phyloP scores from a whole-genome alignment of 2,888 invertebrate species.

The Cheilosia pagana region DNA sequence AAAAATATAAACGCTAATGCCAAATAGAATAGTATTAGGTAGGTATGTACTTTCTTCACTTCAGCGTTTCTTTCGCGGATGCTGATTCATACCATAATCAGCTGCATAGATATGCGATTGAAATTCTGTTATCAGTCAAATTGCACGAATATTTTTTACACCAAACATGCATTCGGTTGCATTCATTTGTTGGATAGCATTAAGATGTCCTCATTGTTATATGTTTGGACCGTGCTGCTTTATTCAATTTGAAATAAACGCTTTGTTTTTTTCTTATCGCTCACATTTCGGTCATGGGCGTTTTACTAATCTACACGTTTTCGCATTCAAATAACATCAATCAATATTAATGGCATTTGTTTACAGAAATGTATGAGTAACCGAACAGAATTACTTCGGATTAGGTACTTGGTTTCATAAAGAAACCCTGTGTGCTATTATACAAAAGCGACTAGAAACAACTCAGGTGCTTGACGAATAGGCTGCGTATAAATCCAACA shows the following conservation, averaged over 20 bases:
- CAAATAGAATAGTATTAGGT: not conserved
- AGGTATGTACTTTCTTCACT: not conserved
- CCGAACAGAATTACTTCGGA: too few relatives aligned
- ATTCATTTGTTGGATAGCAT: too few relatives aligned
- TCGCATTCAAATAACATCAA: not conserved
- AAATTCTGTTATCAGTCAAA: conserved; percentile 29
- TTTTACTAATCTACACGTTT: conserved; percentile 29
- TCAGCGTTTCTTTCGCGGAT: conserved; percentile 10
- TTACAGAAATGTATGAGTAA: not conserved
- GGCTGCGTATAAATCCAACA: too few relatives aligned
- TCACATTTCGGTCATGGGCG: conserved; percentile 40
- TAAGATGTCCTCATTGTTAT: too few relatives aligned
- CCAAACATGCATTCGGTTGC: not conserved
- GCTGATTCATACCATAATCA: conserved; percentile 51
- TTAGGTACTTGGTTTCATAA: too few relatives aligned
- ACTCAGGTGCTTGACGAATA: too few relatives aligned
- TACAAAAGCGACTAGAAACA: too few relatives aligned
- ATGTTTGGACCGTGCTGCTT: too few relatives aligned
- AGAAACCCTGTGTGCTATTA: too few relatives aligned
- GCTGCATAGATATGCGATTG: conserved; percentile 7
- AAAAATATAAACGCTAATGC: not conserved
- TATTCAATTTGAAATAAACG: not conserved
- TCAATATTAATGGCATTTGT: conserved; percentile 12
- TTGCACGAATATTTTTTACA: not conserved
- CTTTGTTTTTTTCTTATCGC: conserved; percentile 18